Base-by-base conservation (phyloP, 2,797 vertebrate genomes). In the Sebastolobus altivelis region DNA sequence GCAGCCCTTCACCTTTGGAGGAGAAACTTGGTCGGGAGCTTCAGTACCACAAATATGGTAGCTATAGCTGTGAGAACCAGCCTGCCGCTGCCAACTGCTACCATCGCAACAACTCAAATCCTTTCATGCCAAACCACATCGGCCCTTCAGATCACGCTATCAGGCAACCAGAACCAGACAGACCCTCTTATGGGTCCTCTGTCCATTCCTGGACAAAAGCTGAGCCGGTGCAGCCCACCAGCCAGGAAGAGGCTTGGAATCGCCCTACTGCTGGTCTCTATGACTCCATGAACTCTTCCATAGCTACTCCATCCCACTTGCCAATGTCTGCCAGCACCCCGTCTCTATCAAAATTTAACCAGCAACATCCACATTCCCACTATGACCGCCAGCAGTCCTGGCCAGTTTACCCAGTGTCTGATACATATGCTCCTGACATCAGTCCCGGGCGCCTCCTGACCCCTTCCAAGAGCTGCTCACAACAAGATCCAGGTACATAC, bases 21-120 rank as follows among this genome's bases (percentile, higher is more conserved):
- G 92, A 90, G 11, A 99, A 99, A 88, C 96, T 99, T 37, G 81
- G 94, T n/a, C 90, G 90, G 6, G 98, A 99, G 91, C 88, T 96
- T 43, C 92, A 95, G 87, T 99, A 99, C 86, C 98, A 99, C 56
- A 87, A 80, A 0, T 62, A 58, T 0, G 98, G 98, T 27, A 97
- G 92, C 87, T 92, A 98, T 78, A 93, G 62, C 81, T 66, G 91
- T 16, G 87, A 94, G 72, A 93, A 95, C 78, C 95, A 90, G 63
- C 67, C 40, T 0, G 73, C 86, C 6, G 25, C 46, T 5, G 62
- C 65, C 60, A 79, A 31, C 55, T 0, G 8, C 75, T 14, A 0
- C 56, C 18, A 27, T 13, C 60, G 4, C 27, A 71, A 2, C 67
- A 31, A 8, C 31, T 46, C 31, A 5, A 79, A 76, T 75, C 77